Evolutionary conservation across 2,888 invertebrate genomes (phyloP), one percentile per base, ranked within the genome.

Genomic region (Torymus texanus): DNA sequence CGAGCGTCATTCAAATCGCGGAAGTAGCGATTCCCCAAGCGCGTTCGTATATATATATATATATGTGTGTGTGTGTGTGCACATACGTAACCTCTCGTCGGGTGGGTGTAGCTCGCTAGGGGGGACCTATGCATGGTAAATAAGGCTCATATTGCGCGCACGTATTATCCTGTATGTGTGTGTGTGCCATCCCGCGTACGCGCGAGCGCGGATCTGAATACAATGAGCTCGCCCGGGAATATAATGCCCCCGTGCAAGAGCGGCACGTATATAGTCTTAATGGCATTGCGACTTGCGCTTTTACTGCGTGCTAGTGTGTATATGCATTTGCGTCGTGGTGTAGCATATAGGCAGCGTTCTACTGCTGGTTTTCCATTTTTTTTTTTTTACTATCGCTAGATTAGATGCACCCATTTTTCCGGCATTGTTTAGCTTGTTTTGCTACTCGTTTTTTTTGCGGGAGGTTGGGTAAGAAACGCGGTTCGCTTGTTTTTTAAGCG

Each of bases 61-160:
- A 8, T 41, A 41, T 41, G 2, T 21, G 2, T 21, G 21, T 21
- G 21, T 21, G 21, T 2, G 8, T 8, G 41, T 41, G n/a, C n/a
- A 8, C 50, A 59, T n/a, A 71, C 71, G 58, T 68, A 56, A 62
- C 53, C 61, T 65, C 75, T 65, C 75, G 82, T 80, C 41, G 41
- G 41, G 85, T 86, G 84, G 84, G 84, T 85, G 85, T 85, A 86
- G 79, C 82, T 18, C 66, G 77, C 82, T 81, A 73, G 80, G 78
- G 78, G 53, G 81, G 82, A 81, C 79, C 88, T 85, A 86, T 88
- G 88, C 88, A 88, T 88, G 88, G 83, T 83, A 87, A 88, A 88
- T 88, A 84, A 86, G 86, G 81, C 78, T 84, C 83, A 65, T 71
- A 79, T 82, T 79, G 74, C 80, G 56, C 53, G 41, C 79, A 73